These are phyloP conservation scores for Wiebesia pumilae DNA, from an alignment of 1,140 invertebrate genomes.

Conservation along the genomic window DNA sequence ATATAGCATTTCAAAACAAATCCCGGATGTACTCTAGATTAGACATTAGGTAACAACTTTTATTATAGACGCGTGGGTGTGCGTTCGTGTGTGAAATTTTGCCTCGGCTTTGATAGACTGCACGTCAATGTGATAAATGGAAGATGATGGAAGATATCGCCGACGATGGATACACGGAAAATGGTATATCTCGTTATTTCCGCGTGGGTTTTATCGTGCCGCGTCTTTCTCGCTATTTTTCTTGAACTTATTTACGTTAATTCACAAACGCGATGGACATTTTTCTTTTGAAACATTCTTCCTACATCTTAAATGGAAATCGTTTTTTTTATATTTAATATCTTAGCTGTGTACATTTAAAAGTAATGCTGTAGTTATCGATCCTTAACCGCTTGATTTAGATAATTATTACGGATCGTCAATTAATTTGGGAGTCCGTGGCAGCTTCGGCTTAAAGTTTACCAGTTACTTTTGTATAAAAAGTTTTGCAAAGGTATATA, in stretches of 20 bases:
- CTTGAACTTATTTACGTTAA: not conserved
- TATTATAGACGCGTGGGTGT: constrained; percentile 20
- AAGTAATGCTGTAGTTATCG: no score
- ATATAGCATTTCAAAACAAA: constrained; percentile 10
- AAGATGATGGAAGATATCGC: constrained; percentile 29
- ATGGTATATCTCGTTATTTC: constrained; percentile 20
- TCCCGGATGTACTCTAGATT: constrained; percentile 23
- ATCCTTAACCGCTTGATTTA: no score
- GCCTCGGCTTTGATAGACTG: constrained; percentile 1
- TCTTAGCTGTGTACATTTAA: not conserved
- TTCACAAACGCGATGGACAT: not conserved
- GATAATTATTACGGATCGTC: no score
- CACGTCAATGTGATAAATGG: constrained; percentile 37
- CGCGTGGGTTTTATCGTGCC: constrained; percentile 35
- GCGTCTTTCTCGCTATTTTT: not conserved
- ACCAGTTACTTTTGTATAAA: not conserved
- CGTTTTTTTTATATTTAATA: not conserved
- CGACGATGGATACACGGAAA: constrained; percentile 1
- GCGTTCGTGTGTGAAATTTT: not conserved
- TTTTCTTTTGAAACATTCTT: not conserved
- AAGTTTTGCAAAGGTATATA: not conserved
- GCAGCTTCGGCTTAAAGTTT: not conserved
- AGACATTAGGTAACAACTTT: not conserved
- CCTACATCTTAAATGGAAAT: not conserved
- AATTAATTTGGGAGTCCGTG: no score